Base-by-base conservation (phyloP, 2,888 invertebrate genomes). In the Melieria crassipennis region DNA sequence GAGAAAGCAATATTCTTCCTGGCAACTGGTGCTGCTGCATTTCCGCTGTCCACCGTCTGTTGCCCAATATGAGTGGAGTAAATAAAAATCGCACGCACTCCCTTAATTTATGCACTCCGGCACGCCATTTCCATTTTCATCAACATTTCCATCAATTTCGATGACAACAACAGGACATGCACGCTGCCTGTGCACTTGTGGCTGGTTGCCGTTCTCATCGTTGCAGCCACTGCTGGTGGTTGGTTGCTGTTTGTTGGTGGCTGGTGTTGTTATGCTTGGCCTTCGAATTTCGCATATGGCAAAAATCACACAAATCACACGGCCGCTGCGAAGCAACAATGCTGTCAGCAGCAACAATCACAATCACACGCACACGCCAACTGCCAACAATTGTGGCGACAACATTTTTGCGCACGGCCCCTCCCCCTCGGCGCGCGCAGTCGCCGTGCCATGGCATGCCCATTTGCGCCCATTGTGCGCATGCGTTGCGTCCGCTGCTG, bases 241-340 rank as follows among this genome's bases (percentile, higher is more conserved):
- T 30, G 65, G 60, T 70, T n/a, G n/a, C n/a, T n/a, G n/a, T n/a
- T n/a, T 62, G 56, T n/a, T 45, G 62, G n/a, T 30, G 43, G 13
- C 43, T 30, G 65, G 60, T 70, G 70, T 63, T 13, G 52, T 52
- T 9, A 9, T 52, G 30, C 52, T 52, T 52, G 52, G 52, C 52
- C 52, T 52, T 52, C 52, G 13, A 52, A 52, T n/a, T 52, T 52
- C 52, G 52, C 52, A 52, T 52, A 52, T 52, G 52, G 52, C 9
- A 52, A 52, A 52, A 52, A 52, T 52, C 52, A 52, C 30, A 30
- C 30, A 30, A 30, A 30, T 30, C 30, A 30, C 30, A 30, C 30
- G 30, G 30, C 30, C 30, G 30, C 30, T 30, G 30, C 30, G 52
- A 50, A 50, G 11, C 11, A 7, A 50, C 9, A 52, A 52, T n/a